Evolutionary conservation across 2,888 invertebrate genomes (phyloP).

Genomic region (Ctenicera cuprea): DNA sequence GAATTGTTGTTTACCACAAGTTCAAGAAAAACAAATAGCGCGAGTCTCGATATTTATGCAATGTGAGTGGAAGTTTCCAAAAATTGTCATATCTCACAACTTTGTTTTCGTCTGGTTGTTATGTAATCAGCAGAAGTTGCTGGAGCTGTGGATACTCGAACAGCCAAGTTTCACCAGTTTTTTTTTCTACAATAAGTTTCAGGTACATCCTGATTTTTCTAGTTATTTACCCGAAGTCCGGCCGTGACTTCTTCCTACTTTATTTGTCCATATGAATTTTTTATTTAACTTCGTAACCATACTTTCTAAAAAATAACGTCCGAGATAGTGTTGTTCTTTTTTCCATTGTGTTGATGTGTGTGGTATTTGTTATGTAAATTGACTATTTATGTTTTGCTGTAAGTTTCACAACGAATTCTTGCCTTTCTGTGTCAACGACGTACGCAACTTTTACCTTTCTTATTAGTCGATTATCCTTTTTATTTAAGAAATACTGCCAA

Average conservation of each 20-base stretch:
- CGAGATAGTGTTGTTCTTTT: slow-evolving; percentile 49
- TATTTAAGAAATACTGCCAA: slow-evolving; percentile 10
- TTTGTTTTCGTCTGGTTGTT: not conserved
- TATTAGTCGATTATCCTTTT: slow-evolving; percentile 26
- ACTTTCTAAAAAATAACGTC: slow-evolving; percentile 43
- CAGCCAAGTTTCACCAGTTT: not conserved
- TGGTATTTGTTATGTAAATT: slow-evolving; percentile 53
- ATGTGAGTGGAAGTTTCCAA: slow-evolving; percentile 17
- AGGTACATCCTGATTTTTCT: not conserved
- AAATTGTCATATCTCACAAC: slow-evolving; percentile 12
- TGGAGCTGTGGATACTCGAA: not conserved
- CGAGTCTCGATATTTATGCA: slow-evolving; percentile 9
- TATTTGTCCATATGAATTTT: slow-evolving; percentile 11
- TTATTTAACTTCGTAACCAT: slow-evolving; percentile 16
- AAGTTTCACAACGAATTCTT: slow-evolving; percentile 47
- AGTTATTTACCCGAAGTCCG: not conserved
- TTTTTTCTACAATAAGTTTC: not conserved
- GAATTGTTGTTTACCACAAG: slow-evolving; percentile 4
- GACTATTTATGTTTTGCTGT: slow-evolving; percentile 48
- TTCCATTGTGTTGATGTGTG: slow-evolving; percentile 49
- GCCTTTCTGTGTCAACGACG: slow-evolving; percentile 42
- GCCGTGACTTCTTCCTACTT: not conserved
- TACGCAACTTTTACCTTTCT: slow-evolving; percentile 31
- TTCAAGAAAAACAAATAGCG: slow-evolving; percentile 16
- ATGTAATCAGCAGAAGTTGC: not conserved